A percentile compares a stretch with the other conserved stretches of the same genome.
Evolutionary conservation across 2,888 invertebrate species (phyloP).

Genomic region (Lissocephala sabroskyi): DNA sequence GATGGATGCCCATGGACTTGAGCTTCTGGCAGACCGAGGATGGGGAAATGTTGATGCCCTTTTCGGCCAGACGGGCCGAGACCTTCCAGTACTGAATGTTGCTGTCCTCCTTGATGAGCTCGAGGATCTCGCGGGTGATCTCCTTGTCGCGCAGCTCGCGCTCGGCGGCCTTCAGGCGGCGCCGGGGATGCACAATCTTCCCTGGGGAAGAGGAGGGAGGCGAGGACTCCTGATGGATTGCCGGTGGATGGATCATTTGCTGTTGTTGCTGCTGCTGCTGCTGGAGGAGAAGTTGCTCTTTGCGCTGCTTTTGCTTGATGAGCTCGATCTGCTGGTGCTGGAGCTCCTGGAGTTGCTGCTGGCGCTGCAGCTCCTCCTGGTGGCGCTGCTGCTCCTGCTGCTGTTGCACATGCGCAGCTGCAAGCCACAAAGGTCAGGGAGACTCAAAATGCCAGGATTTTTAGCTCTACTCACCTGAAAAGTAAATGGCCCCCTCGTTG

Average conservation of each 20-base stretch:
- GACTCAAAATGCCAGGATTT: too few relatives aligned
- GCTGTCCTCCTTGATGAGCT: conserved; percentile 70
- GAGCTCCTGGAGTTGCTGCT: conserved; percentile 26
- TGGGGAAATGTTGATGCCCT: conserved; percentile 70
- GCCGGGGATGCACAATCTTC: conserved; percentile 56
- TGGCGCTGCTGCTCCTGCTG: conserved; percentile 28
- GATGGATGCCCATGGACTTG: conserved; percentile 71
- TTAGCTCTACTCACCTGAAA: too few relatives aligned
- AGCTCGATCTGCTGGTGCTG: conserved; percentile 19
- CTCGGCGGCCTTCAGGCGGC: conserved; percentile 69
- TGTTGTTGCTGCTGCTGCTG: conserved; percentile 28
- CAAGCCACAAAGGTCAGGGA: too few relatives aligned
- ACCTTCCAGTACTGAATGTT: conserved; percentile 72
- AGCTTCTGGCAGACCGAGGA: conserved; percentile 72
- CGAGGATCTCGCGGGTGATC: conserved; percentile 70
- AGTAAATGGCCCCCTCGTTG: too few relatives aligned
- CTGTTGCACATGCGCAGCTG: too few relatives aligned
- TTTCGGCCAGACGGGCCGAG: conserved; percentile 70
- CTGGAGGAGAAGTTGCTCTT: too few relatives aligned
- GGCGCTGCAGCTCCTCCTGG: conserved; percentile 24
- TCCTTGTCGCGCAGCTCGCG: conserved; percentile 68
- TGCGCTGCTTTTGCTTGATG: conserved; percentile 16
- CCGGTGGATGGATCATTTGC: conserved; percentile 18
- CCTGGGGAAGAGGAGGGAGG: too few relatives aligned
- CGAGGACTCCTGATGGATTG: too few relatives aligned